These are phyloP conservation scores for Rhinogobio ventralis DNA, from an alignment of 2,797 vertebrate genomes.

Conservation along the genomic window DNA sequence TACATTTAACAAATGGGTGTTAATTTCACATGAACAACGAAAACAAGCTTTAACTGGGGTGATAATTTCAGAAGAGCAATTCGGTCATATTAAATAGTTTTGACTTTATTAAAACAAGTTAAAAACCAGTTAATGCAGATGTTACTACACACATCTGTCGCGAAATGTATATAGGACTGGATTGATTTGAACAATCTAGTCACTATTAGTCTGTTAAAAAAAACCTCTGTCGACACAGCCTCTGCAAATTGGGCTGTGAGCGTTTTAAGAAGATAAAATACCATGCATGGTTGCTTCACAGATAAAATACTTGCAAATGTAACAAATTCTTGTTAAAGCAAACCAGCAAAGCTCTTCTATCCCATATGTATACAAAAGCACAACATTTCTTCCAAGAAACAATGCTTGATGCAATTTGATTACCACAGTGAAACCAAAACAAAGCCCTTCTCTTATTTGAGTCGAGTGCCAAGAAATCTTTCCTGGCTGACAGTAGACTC, in stretches of 20 bases:
- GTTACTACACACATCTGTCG: not conserved
- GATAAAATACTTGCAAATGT: not conserved
- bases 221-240: not conserved
- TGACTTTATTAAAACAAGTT: not conserved
- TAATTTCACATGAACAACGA: not conserved
- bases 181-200: not conserved
- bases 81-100: not conserved
- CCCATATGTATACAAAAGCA: too few relatives aligned
- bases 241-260: not conserved
- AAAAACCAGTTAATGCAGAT: not conserved
- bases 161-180: not conserved
- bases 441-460: not conserved
- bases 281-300: not conserved
- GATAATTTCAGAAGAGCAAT: not conserved
- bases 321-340: too few relatives aligned
- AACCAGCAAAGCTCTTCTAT: not conserved
- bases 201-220: not conserved
- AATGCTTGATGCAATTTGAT: not conserved
- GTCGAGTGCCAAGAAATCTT: not conserved
- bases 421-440: not conserved
- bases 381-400: not conserved
- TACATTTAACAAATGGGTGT: not conserved
- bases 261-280: slow-evolving; percentile 11
- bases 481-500: not conserved
- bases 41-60: not conserved